phyloP scores from a whole-genome alignment of 2,113 vertebrate species.

The Heteronetta atricapilla region DNA sequence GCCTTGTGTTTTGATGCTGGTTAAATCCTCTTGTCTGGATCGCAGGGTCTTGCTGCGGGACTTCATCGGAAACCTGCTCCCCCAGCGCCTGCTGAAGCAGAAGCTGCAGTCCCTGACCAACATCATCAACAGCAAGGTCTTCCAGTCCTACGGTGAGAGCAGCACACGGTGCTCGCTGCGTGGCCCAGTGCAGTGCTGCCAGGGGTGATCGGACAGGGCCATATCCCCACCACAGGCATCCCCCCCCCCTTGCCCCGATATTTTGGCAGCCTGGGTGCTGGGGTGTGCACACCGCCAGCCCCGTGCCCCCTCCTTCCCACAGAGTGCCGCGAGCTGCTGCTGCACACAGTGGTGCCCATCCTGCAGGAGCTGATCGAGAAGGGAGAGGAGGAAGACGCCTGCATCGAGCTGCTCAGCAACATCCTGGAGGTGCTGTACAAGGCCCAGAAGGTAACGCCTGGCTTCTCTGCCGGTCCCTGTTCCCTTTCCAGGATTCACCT shows the following conservation, averaged over 20 bases:
- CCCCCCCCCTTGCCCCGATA: too few relatives aligned
- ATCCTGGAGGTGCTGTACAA: slow-evolving; percentile 65
- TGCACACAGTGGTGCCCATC: background rate
- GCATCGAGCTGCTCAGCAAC: slow-evolving; percentile 65
- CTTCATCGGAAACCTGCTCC: slow-evolving; percentile 51
- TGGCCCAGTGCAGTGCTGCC: background rate
- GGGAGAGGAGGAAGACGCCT: slow-evolving; percentile 46
- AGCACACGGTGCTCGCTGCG: rapidly evolving
- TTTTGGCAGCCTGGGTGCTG: too few relatives aligned
- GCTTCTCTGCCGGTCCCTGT: background rate
- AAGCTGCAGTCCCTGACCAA: slow-evolving; percentile 62
- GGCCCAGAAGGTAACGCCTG: slow-evolving; percentile 33
- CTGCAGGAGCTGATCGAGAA: slow-evolving; percentile 41
- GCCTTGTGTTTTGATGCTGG: rapidly evolving
- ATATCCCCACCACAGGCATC: rapidly evolving
- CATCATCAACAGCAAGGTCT: slow-evolving; percentile 43
- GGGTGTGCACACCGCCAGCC: background rate
- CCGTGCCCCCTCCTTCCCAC: rapidly evolving
- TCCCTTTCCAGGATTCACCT: background rate
- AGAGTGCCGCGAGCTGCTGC: slow-evolving; percentile 67
- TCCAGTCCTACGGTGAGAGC: slow-evolving; percentile 46
- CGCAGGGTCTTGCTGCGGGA: slow-evolving; percentile 43
- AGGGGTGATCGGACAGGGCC: rapidly evolving
- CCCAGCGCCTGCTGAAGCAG: slow-evolving; percentile 64
- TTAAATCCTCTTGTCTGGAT: rapidly evolving